Evolutionary conservation across 2,113 vertebrate genomes (phyloP).

Genomic region (Ptyas mucosa): DNA sequence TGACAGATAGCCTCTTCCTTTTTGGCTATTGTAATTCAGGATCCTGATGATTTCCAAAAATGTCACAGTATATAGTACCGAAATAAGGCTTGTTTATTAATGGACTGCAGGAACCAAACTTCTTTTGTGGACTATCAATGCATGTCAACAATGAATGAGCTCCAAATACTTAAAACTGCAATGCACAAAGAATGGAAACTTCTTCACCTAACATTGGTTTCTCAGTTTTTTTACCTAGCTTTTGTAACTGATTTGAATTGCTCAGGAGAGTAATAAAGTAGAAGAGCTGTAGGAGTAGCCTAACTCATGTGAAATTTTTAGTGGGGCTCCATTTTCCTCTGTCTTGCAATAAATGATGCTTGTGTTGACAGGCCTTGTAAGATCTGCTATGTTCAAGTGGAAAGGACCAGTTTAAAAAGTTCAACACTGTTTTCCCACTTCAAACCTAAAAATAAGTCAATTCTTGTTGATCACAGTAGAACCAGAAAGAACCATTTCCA

Average conservation of each 20-base stretch:
- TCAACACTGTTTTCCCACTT: conserved; percentile 31
- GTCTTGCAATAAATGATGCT: conserved; percentile 40
- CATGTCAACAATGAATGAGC: background rate
- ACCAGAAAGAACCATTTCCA: conserved; percentile 42
- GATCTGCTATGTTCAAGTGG: conserved; percentile 21
- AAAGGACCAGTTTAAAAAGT: conserved; percentile 14
- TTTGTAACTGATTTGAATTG: background rate
- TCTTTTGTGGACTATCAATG: background rate
- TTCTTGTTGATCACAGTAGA: conserved; percentile 56
- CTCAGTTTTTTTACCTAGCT: background rate
- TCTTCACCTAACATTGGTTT: background rate
- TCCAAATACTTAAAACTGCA: background rate
- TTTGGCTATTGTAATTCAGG: background rate
- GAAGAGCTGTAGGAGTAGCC: conserved; percentile 7
- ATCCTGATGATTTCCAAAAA: conserved; percentile 1
- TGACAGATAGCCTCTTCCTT: conserved; percentile 36
- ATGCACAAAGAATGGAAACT: background rate
- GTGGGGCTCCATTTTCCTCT: conserved; percentile 15
- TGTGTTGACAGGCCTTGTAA: conserved; percentile 37
- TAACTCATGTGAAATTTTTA: conserved; percentile 30
- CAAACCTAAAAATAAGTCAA: conserved; percentile 32
- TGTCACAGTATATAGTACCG: conserved; percentile 22
- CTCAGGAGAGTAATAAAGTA: background rate
- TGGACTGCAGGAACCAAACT: background rate
- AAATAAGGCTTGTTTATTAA: conserved; percentile 24